These are phyloP conservation scores for Phaenicophaeus curvirostris DNA, from an alignment of 2,797 vertebrate genomes.

Conservation along the genomic window DNA sequence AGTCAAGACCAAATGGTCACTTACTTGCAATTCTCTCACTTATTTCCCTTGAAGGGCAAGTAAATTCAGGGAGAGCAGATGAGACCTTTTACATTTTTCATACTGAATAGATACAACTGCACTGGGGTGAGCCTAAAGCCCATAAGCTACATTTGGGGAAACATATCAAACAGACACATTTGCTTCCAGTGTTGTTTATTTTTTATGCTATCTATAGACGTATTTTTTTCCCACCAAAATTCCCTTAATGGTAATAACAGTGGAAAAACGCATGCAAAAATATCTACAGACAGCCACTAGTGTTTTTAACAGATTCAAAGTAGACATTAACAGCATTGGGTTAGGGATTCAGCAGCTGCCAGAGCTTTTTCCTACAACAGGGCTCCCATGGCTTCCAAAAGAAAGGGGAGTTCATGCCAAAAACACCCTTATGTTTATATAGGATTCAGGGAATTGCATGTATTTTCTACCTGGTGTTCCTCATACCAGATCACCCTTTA, in stretches of 20 bases:
- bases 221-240: neutral
- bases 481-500: neutral
- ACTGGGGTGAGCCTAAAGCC: accelerated
- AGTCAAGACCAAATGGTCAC: neutral
- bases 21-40: neutral
- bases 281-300: neutral
- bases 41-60: neutral
- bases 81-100: neutral
- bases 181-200: neutral
- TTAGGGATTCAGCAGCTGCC: neutral
- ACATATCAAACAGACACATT: accelerated
- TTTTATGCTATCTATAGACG: neutral
- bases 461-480: slow-evolving; percentile 11
- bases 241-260: neutral
- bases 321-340: neutral
- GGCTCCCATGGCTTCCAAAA: neutral
- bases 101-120: neutral
- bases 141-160: neutral
- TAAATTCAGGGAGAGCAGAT: neutral
- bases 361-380: neutral
- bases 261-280: accelerated
- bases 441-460: neutral
- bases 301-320: neutral
- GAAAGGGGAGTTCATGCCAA: neutral
- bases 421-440: neutral